Base-by-base conservation (phyloP, 2,113 vertebrate genomes). In the Ardeotis arabs region DNA sequence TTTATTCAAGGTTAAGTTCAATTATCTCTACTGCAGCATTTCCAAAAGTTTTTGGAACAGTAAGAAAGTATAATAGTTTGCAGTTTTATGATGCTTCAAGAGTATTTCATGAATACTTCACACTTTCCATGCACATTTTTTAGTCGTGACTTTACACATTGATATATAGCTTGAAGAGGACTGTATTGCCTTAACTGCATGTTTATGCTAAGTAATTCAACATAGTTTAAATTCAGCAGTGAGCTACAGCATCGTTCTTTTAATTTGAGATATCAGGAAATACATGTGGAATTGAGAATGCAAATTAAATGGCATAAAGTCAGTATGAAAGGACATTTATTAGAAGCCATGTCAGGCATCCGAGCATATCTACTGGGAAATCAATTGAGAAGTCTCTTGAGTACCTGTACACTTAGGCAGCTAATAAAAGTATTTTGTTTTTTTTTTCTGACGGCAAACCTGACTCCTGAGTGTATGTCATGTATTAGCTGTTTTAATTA, bases 81-180 rank as follows among this genome's bases (percentile, higher is more conserved):
- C 79, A 84, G 64, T 70, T 92, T 87, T 95, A 55, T 59, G 19
- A 25, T 67, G 80, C 76, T 95, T 90, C 59, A 66, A n/a, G 47
- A 69, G 31, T 55, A 41, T 80, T 69, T 86, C 3, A 89, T 94
- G 55, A 93, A 95, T 94, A 89, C 94, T 92, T 94, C 55, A 81
- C 45, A 70, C 12, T 74, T 82, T 7, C 33, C 69, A 53, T 52
- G 62, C 75, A 78, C n/a, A 58, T 49, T 64, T 60, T 93, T 91
- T 69, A 50, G 67, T 73, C 13, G 10, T 72, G 68, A 60, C 21
- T 94, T 91, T 58, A 55, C 59, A 72, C 41, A 27, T 37, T 88
- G 59, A 87, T 60, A 84, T 14, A 19, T 22, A 80, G 33, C 60
- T 94, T 81, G 69, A 77, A 82, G 52, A 47, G 37, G 74, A 56